Evolutionary conservation across 2,888 invertebrate genomes (phyloP), one percentile per base, ranked within the genome.

Genomic region (Hypsopygia costalis): DNA sequence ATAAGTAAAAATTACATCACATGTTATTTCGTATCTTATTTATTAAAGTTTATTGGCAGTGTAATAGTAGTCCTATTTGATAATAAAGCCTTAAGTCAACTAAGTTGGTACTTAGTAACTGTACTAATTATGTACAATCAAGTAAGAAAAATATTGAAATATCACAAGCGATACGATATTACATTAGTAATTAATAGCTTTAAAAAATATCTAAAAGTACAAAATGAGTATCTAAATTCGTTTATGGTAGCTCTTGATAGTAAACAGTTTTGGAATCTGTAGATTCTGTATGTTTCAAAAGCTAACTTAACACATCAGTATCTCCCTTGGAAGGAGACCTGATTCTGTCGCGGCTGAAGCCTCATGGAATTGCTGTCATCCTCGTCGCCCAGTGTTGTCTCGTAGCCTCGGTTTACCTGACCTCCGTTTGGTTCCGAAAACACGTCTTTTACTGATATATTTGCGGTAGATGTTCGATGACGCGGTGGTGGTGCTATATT

Each of bases 401-500:
- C 95, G 66, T 94, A 96, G 2, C 92, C 95, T 55, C 93, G 90
- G 77, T 96, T 96, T 3, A 94, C 87, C 67, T 93, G 95, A 38
- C 96, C 95, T 45, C 91, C 91, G 48, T 91, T 92, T 0, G 92
- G 93, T 69, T 93, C 94, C 2, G 87, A 89, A 57, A 96, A 96
- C 0, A 96, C 93, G 49, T 95, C 95, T 61, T 95, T 95, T 5
- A 94, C 93, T 52, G 93, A 94, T 53, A 94, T 94, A 59, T 94
- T 94, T 0, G 94, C 93, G 47, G 93, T 95, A 28, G 95, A 95
- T 44, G 92, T 91, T 35, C 95, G 90, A 40, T 94, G 94, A 44
- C 93, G 93, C 10, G 94, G 90, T 20, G 83, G 88, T 25, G 83
- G 88, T 25, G 90, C 86, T 11, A 85, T 91, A 20, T 92, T 93